phyloP scores from a whole-genome alignment of 2,113 vertebrate genomes.

The Cochlearius cochlearius region DNA sequence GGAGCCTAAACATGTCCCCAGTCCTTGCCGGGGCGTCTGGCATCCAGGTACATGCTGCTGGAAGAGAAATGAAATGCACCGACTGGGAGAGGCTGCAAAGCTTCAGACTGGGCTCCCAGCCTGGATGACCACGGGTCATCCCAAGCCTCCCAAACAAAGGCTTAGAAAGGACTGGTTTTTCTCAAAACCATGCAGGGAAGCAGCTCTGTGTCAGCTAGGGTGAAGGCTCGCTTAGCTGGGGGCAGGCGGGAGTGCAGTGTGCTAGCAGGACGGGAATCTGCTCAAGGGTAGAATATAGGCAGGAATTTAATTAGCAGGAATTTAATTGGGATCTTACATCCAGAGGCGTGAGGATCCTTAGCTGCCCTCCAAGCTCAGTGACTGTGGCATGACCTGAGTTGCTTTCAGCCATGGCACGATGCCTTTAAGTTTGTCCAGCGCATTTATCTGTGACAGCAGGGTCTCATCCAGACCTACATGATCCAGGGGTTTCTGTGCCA shows the following conservation, averaged over 20 bases:
- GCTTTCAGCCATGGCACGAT: not conserved
- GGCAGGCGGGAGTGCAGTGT: not conserved
- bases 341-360: not conserved
- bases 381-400: not conserved
- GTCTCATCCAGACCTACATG: not conserved
- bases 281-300: not conserved
- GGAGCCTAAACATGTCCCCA: not conserved
- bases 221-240: not conserved
- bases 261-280: not conserved
- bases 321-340: not conserved
- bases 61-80: not conserved
- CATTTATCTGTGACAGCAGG: not conserved
- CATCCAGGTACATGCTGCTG: not conserved
- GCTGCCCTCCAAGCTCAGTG: not conserved
- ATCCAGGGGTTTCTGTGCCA: not conserved
- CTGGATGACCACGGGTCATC: not conserved
- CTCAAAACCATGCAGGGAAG: not conserved
- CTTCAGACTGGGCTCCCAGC: not conserved
- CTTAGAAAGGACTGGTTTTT: not conserved
- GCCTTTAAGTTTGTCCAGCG: not conserved
- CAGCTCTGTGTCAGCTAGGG: not conserved
- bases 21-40: not conserved
- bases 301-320: not conserved
- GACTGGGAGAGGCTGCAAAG: not conserved
- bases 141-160: not conserved